Evolutionary conservation across 2,888 invertebrate species (phyloP).

Genomic region (Cremastinae sp.): DNA sequence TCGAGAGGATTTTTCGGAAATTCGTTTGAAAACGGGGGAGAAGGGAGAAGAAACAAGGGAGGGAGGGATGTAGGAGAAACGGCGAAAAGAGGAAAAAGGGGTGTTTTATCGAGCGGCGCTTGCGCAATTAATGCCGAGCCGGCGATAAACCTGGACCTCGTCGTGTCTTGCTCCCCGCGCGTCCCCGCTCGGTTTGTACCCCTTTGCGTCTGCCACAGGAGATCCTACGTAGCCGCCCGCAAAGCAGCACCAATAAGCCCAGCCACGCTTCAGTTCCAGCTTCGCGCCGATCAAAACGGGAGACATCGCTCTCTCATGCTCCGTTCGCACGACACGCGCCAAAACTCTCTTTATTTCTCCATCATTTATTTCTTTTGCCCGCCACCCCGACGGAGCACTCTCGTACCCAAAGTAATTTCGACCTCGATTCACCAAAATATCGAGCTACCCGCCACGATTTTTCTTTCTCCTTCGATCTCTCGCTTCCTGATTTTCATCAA

Average conservation of each 20-base stretch:
- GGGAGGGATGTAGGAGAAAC: conserved; percentile 40
- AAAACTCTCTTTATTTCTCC: conserved; percentile 24
- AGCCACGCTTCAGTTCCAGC: conserved; percentile 56
- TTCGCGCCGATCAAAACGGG: conserved; percentile 54
- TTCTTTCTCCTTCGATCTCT: too few relatives aligned
- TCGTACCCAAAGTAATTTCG: background rate
- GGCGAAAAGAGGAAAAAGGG: conserved; percentile 58
- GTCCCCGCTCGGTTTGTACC: conserved; percentile 10
- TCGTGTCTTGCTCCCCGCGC: conserved; percentile 54
- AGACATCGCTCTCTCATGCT: conserved; percentile 47
- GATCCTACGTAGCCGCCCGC: conserved; percentile 43
- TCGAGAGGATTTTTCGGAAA: too few relatives aligned
- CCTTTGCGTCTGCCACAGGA: conserved; percentile 7
- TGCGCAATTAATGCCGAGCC: conserved; percentile 60
- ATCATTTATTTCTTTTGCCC: background rate
- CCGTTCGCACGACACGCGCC: conserved; percentile 53
- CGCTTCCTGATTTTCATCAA: background rate
- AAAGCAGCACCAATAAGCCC: conserved; percentile 43
- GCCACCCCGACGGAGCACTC: background rate
- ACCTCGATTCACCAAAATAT: too few relatives aligned
- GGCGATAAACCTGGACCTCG: conserved; percentile 73
- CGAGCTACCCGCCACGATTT: too few relatives aligned
- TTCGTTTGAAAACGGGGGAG: background rate
- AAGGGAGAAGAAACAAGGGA: conserved; percentile 36
- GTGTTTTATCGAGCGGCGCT: conserved; percentile 75